Percentiles rank a stretch among this genome's conserved stretches.
Conservation (phyloP, 2,888 invertebrate genomes). For the Parnassius apollo region DNA sequence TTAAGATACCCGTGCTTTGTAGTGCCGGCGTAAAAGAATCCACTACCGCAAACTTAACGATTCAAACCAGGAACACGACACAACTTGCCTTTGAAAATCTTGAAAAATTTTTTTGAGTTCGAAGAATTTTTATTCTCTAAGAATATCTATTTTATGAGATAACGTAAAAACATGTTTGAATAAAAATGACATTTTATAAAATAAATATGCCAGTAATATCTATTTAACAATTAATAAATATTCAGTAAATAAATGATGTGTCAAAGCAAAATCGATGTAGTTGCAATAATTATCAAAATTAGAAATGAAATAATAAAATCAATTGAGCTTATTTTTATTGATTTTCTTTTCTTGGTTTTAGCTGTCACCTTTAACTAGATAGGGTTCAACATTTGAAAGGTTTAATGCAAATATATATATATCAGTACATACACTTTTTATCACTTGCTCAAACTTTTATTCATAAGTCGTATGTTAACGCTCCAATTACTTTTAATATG, state of each 20-base stretch:
- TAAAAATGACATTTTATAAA: too few species aligned
- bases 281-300: constrained; percentile 52
- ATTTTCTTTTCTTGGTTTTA: constrained; percentile 14
- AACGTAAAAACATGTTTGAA: too few species aligned
- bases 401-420: background rate
- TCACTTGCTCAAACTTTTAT: background rate
- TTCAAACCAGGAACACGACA: too few species aligned
- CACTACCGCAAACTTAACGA: too few species aligned
- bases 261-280: constrained; percentile 61
- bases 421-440: background rate
- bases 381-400: background rate
- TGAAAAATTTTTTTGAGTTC: too few species aligned
- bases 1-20: too few species aligned
- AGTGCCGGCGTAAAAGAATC: too few species aligned
- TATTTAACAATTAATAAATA: background rate
- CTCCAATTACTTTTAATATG: too few species aligned
- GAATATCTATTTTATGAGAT: too few species aligned
- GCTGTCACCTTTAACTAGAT: background rate
- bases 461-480: too few species aligned
- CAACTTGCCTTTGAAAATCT: too few species aligned
- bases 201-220: background rate
- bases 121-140: too few species aligned
- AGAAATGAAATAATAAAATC: constrained; percentile 31
- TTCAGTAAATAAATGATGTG: constrained; percentile 43
- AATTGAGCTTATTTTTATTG: constrained; percentile 27